Evolutionary conservation across 2,888 invertebrate species (phyloP).

Genomic region (Melieria picta): DNA sequence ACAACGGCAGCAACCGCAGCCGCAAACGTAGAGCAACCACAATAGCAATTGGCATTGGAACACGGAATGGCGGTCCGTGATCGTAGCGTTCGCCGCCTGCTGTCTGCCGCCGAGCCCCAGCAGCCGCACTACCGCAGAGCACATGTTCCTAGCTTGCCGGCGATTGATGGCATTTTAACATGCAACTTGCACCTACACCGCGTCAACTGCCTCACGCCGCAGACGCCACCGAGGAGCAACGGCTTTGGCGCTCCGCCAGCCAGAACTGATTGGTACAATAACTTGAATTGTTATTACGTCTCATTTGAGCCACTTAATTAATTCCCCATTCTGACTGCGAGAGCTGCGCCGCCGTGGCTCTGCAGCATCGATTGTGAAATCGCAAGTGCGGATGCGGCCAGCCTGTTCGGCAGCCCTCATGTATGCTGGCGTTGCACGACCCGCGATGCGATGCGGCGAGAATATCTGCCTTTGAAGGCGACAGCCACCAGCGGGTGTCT

Average conservation of each 20-base stretch:
- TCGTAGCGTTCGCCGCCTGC: background rate
- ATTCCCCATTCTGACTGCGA: slow-evolving; percentile 40
- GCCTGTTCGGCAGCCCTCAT: background rate
- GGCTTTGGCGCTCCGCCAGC: slow-evolving; percentile 22
- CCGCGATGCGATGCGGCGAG: slow-evolving; percentile 31
- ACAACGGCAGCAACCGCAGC: slow-evolving; percentile 25
- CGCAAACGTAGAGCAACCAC: slow-evolving; percentile 36
- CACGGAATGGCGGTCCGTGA: background rate
- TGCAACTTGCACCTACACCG: background rate
- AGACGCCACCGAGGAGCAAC: too few species aligned
- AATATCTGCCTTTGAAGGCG: background rate
- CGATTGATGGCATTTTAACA: background rate
- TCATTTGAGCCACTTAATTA: slow-evolving; percentile 50
- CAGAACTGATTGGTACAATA: slow-evolving; percentile 52
- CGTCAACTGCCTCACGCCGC: too few species aligned
- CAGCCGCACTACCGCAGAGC: background rate
- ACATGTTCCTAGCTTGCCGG: background rate
- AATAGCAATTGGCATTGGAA: background rate
- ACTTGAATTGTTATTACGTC: slow-evolving; percentile 55
- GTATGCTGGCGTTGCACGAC: slow-evolving; percentile 29
- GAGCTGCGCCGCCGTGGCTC: background rate
- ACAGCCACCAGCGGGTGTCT: too few species aligned
- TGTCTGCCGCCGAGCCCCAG: background rate
- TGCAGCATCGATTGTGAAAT: background rate
- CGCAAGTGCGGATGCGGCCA: background rate